phyloP scores from a whole-genome alignment of 1,140 invertebrate species.

The Dreissena polymorpha region DNA sequence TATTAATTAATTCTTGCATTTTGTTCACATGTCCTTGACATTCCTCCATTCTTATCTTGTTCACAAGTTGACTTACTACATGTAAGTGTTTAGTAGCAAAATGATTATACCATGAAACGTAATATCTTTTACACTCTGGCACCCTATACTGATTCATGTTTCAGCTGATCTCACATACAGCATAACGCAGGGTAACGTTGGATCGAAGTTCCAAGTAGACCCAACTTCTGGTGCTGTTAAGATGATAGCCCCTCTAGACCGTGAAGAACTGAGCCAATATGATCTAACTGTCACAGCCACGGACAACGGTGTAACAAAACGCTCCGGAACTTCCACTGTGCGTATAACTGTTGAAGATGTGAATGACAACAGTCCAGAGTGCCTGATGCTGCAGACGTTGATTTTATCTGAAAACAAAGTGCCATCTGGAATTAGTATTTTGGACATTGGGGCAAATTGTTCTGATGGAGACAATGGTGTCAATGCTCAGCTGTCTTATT shows the following conservation, averaged over 20 bases:
- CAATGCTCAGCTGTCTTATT: constrained; percentile 48
- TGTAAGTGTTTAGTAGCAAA: no score
- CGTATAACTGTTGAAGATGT: constrained; percentile 40
- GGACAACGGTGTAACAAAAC: constrained; percentile 39
- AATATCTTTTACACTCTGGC: no score
- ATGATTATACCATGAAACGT: no score
- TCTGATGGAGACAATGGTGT: constrained; percentile 46
- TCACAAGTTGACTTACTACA: no score
- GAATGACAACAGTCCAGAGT: constrained; percentile 44
- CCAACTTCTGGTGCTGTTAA: constrained; percentile 40
- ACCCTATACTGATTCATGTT: neutral
- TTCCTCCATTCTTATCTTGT: no score
- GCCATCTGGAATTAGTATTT: constrained; percentile 3
- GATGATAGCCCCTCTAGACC: constrained; percentile 39
- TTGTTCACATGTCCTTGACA: no score
- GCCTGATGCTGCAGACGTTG: constrained; percentile 16
- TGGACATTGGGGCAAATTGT: constrained; percentile 14
- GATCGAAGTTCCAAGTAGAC: constrained; percentile 50
- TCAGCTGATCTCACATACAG: constrained; percentile 49
- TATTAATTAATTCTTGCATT: no score
- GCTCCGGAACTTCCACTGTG: constrained; percentile 49
- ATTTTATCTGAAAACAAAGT: constrained; percentile 27
- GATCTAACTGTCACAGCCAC: constrained; percentile 42
- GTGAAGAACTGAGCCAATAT: constrained; percentile 48
- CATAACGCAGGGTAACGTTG: constrained; percentile 51